These are phyloP conservation scores for Platysternon megacephalum DNA, from an alignment of 2,113 vertebrate genomes.

Conservation along the genomic window DNA sequence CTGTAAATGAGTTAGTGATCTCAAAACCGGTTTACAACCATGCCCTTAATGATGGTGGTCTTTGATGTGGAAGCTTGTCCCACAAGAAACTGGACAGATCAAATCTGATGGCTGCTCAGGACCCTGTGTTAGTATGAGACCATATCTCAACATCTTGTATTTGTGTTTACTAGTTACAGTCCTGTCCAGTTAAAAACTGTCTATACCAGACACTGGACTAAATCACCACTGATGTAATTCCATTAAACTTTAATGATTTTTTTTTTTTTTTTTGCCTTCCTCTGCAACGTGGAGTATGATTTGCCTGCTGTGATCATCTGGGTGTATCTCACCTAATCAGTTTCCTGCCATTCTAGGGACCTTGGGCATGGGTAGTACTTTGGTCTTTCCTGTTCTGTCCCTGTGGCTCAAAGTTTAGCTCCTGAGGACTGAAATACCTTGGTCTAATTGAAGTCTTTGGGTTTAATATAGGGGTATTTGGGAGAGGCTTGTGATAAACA, in stretches of 20 bases:
- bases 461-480: neutral
- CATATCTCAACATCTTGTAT: neutral
- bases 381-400: neutral
- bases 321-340: neutral
- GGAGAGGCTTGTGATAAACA: neutral
- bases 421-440: neutral
- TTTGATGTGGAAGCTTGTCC: neutral
- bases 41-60: neutral
- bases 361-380: neutral
- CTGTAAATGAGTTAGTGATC: neutral
- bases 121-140: neutral
- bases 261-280: neutral
- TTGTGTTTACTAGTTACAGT: neutral
- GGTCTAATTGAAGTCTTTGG: neutral
- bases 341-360: neutral
- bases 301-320: neutral
- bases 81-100: neutral
- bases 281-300: neutral
- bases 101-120: neutral
- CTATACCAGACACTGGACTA: neutral
- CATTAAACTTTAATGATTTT: neutral
- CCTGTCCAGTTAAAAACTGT: neutral
- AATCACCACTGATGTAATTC: neutral
- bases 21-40: neutral
- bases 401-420: neutral